phyloP scores from a whole-genome alignment of 2,113 vertebrate genomes.

The Antennarius striatus region DNA sequence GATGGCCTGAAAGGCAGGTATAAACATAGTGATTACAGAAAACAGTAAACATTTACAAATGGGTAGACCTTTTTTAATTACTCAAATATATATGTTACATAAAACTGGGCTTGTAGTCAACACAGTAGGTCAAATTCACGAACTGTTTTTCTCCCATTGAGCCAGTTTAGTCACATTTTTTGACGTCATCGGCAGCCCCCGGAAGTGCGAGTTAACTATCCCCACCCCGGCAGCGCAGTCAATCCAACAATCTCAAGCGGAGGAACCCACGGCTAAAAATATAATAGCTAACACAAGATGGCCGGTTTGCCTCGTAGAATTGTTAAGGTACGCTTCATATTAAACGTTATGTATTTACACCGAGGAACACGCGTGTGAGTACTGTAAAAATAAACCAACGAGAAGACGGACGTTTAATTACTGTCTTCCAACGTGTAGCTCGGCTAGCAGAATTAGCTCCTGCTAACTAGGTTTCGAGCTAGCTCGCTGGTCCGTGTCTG shows the following conservation, averaged over 20 bases:
- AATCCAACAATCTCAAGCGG: constrained; percentile 76
- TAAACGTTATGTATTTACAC: accelerated
- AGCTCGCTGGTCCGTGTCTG: constrained; percentile 33
- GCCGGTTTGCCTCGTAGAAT: constrained; percentile 95
- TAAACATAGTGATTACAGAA: too few species aligned
- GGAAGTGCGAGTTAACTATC: constrained; percentile 56
- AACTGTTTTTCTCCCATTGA: too few species aligned
- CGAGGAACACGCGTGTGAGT: neutral
- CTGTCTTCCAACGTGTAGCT: constrained; percentile 24
- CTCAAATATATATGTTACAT: too few species aligned
- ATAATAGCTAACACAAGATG: constrained; percentile 89
- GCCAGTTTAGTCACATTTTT: neutral
- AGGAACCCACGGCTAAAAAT: constrained; percentile 81
- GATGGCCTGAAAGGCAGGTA: too few species aligned
- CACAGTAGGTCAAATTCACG: too few species aligned
- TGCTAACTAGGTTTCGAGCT: constrained; percentile 44
- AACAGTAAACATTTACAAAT: too few species aligned
- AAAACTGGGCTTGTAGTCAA: too few species aligned
- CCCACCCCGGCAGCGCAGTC: constrained; percentile 69
- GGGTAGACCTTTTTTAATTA: too few species aligned
- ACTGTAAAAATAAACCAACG: neutral
- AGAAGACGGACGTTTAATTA: neutral
- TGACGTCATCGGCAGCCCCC: constrained; percentile 59
- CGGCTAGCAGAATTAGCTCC: constrained; percentile 52
- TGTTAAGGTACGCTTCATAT: constrained; percentile 85